These are phyloP conservation scores for Poecile montanus DNA, from an alignment of 2,797 vertebrate species.

Conservation along the genomic window DNA sequence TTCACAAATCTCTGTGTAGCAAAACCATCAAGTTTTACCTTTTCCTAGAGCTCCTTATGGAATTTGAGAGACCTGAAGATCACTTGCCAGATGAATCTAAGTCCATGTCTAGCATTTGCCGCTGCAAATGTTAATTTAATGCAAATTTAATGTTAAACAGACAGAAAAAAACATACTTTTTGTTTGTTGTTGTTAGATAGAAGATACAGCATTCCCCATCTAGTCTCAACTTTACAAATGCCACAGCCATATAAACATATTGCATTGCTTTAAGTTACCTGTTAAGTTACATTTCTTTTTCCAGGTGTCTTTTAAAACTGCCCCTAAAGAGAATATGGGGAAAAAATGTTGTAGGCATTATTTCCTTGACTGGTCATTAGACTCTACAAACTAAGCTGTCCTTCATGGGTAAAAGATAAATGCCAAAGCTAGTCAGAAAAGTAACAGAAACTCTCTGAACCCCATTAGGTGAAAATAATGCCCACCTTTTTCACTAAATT, in stretches of 20 bases:
- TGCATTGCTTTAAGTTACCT: neutral
- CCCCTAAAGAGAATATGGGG: conserved; percentile 4
- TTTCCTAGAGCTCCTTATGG: neutral
- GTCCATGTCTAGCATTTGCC: neutral
- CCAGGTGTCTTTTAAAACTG: conserved; percentile 30
- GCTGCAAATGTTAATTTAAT: too few species aligned
- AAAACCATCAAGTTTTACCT: neutral
- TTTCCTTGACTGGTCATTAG: conserved; percentile 58
- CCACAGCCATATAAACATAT: neutral
- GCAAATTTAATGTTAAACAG: neutral
- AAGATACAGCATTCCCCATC: neutral
- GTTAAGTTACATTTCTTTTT: conserved; percentile 32
- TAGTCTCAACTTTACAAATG: neutral
- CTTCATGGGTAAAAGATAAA: neutral
- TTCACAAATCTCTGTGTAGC: neutral
- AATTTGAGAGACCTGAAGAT: neutral
- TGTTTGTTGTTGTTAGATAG: neutral
- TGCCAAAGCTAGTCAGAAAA: conserved; percentile 33
- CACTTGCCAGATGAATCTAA: neutral
- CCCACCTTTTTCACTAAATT: conserved; percentile 31
- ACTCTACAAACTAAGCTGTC: conserved; percentile 32
- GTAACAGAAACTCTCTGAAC: neutral
- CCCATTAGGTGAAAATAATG: conserved; percentile 21
- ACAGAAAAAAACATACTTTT: neutral
- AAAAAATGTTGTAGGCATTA: neutral